These are phyloP conservation scores for Fopius arisanus DNA, from an alignment of 1,140 invertebrate genomes.

Conservation along the genomic window DNA sequence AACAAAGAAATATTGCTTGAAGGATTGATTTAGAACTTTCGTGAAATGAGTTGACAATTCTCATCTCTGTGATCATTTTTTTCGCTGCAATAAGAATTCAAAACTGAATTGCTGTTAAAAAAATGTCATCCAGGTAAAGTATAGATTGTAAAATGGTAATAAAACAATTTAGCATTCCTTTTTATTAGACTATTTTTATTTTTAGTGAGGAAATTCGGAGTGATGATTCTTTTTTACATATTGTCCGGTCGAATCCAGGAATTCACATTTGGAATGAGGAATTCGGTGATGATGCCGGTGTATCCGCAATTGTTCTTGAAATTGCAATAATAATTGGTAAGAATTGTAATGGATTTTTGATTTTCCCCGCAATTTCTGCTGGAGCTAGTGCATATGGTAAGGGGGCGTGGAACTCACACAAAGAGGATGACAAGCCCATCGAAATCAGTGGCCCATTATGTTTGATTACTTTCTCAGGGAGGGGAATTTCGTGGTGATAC, in stretches of 20 bases:
- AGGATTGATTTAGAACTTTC: neutral
- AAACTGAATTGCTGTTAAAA: no score
- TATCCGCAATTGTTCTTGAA: neutral
- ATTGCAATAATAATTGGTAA: neutral
- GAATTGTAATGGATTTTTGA: neutral
- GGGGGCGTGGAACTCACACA: neutral
- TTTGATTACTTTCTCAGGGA: constrained; percentile 37
- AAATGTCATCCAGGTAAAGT: no score
- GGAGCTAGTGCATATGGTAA: neutral
- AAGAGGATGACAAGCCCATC: constrained; percentile 26
- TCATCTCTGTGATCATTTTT: neutral
- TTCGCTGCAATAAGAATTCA: no score
- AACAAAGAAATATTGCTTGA: neutral
- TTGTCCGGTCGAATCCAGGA: neutral
- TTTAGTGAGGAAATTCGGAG: no score
- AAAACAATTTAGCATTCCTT: no score
- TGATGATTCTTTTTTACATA: neutral
- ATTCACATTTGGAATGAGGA: neutral
- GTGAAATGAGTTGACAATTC: neutral
- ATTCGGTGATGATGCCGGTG: neutral
- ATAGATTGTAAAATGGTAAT: no score
- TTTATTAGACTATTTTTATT: no score
- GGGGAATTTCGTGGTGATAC: constrained; percentile 28
- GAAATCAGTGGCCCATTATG: constrained; percentile 34
- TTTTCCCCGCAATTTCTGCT: neutral